Evolutionary conservation across 2,113 vertebrate genomes (phyloP), one percentile per base, ranked within the genome.

Genomic region (Odocoileus hemionus): DNA sequence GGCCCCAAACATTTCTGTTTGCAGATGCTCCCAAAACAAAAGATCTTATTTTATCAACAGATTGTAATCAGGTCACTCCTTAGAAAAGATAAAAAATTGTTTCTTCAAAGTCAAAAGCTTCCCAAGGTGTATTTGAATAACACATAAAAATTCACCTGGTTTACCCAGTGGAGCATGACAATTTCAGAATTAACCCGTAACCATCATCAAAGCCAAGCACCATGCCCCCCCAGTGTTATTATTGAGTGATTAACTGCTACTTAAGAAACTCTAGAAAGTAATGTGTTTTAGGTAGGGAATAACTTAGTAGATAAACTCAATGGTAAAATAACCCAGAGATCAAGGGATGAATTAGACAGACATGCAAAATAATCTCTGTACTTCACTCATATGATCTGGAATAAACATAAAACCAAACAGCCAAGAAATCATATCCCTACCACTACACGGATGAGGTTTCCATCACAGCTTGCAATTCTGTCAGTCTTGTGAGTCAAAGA

Each of bases 21-120:
- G 52, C 58, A 96, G 76, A 96, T 89, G 83, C 50, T 97, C 30
- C 43, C 16, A 39, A 10, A 97, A 86, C 83, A 96, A 98, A 97
- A 45, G 47, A 61, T 93, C 79, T 94, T 89, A 57, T 97, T 88
- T 94, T 95, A 96, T 93, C 86, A 97, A 96, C 70, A 97, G 96
- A 95, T 96, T 97, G 60, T 95, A 98, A 98, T 97, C 96, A 96
- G 55, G 95, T 86, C 67, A 83, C 86, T 96, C 43, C 90, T 96
- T 95, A 76, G 93, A 92, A 96, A 96, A 96, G 28, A 80, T 47
- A 96, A 94, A 87, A 54, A 96, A 76, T 25, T 80, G 50, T 94
- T 98, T 98, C 88, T 85, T 94, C 98, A 97, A 98, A 98, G 98
- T 98, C 98, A 98, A 98, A 98, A 87, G 90, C 58, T 96, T 97